Base-by-base conservation (phyloP, 2,888 invertebrate species). In the Disparrhopalites patrizii region DNA sequence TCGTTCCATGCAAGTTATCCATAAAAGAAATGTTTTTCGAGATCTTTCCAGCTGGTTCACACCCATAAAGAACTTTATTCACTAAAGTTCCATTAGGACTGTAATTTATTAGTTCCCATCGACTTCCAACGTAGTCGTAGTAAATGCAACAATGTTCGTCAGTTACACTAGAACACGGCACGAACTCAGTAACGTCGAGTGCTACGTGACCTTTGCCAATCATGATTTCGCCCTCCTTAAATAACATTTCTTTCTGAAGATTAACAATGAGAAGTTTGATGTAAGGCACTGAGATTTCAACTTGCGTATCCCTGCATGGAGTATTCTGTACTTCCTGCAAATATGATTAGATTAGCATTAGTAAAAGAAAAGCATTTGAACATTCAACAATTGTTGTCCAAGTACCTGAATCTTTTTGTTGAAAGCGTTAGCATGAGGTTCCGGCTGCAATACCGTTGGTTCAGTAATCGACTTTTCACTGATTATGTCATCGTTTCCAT, bases 81-180 rank as follows among this genome's bases (percentile, higher is more conserved):
- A 65, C 65, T 20, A 65, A 18, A 13, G 65, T 65, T 13, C 65
- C 65, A 30, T 65, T 56, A 23, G 65, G 65, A 47, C 65, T 64
- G 81, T 96, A 96, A 82, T 96, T 96, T 69, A 96, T 85, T 77
- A 96, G 81, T 81, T 96, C 96, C 72, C 72, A 74, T 10, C 63
- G 65, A 10, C 63, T 31, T 15, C 64, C 51, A 1, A 60, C 64
- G 13, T 60, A 62, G 54, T 73, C 70, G 38, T 54, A 73, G 50
- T 63, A 71, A 33, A 73, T 62, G 36, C 65, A 66, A 15, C 70
- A 69, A 38, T 73, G 71, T n/a, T 66, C 64, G 10, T 43, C 54
- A 18, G 69, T 62, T 10, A 71, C 60, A 1, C 70, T 58, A 3
- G 66, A 55, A 40, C 73, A 73, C 10, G 60, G 23, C 15, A 36